Percentiles rank a stretch among this genome's conserved stretches.
Conservation (phyloP, 2,888 invertebrate genomes). For the Macaria notata region DNA sequence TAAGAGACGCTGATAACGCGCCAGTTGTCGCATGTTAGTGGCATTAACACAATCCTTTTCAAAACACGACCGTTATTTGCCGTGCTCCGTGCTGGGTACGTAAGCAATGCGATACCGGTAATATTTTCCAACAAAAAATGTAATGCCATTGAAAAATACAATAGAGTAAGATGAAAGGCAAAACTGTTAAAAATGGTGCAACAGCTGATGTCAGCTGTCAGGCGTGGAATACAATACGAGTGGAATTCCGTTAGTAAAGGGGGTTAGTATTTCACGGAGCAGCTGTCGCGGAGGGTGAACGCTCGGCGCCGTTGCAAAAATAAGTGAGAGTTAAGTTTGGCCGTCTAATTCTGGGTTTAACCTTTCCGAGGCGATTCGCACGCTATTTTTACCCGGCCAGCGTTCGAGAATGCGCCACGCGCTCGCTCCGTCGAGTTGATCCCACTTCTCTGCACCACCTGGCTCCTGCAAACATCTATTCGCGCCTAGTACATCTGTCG, state of each 20-base stretch:
- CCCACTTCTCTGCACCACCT: constrained; percentile 24
- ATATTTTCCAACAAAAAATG: too few relatives aligned
- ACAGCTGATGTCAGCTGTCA: neutral
- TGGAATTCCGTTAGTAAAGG: constrained; percentile 13
- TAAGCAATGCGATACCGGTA: too few relatives aligned
- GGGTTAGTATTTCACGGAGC: constrained; percentile 15
- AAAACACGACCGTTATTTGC: constrained; percentile 9
- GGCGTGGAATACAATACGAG: constrained; percentile 3
- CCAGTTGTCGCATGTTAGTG: neutral
- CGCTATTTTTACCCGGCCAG: constrained; percentile 59
- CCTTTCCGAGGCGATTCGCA: constrained; percentile 68
- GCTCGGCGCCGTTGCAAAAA: constrained; percentile 54
- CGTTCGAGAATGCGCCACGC: constrained; percentile 53
- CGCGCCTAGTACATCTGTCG: constrained; percentile 38
- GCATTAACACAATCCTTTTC: constrained; percentile 4
- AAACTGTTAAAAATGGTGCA: neutral
- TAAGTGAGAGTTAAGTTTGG: constrained; percentile 75
- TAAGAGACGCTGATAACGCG: constrained; percentile 14
- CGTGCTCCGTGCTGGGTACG: neutral
- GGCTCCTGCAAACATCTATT: constrained; percentile 28
- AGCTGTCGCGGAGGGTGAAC: constrained; percentile 37
- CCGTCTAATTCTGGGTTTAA: constrained; percentile 69
- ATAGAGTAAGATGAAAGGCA: too few relatives aligned
- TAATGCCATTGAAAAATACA: too few relatives aligned
- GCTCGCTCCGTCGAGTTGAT: constrained; percentile 25